Base-by-base conservation (phyloP, 2,113 vertebrate species). In the Sciurus niger region DNA sequence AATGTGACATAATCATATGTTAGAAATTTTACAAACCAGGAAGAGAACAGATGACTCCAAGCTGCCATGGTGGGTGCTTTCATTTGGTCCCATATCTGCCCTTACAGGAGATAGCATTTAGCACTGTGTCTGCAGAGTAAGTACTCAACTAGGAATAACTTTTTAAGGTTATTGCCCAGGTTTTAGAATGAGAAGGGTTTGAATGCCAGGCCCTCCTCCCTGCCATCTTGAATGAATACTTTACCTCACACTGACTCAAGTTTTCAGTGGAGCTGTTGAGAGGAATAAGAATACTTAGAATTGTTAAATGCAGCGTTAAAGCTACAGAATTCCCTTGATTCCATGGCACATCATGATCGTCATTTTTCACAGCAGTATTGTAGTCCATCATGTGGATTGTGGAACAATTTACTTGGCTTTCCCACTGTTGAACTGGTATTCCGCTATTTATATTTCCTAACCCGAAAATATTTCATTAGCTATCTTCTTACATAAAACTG, bases 291-390 rank as follows among this genome's bases (percentile, higher is more conserved):
- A 63, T n/a, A 63, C 40, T 65, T 32, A 20, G 8, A 5, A 4
- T 4, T 18, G 32, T 51, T 84, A 55, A 80, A 16, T 53, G 40
- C 32, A n/a, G 32, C 32, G 4, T 46, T 40, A 6, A 2, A 53
- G 25, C 68, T 48, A 30, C 53, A 65, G n/a, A 70, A 51, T 37
- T 32, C 82, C 22, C 53, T 0, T 16, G 48, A 58, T 85, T 51
- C 83, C 10, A 1, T 16, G 43, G n/a, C 40, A 34, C 46, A 1
- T 53, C 14, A 0, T 58, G 11, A 0, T 1, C 0, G 0, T 24
- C 0, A 0, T n/a, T 72, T 76, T 67, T 76, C 51, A 12, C 6
- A 48, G 86, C 68, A 72, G 22, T 48, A 1, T 34, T 60, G 0
- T 11, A 28, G 32, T 51, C 86, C 0, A 0, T 70, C 1, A 0